Percentiles rank a stretch among this genome's conserved stretches.
These are phyloP conservation scores for Darevskia nairensis DNA, from an alignment of 2,797 vertebrate genomes.

Conservation along the genomic window DNA sequence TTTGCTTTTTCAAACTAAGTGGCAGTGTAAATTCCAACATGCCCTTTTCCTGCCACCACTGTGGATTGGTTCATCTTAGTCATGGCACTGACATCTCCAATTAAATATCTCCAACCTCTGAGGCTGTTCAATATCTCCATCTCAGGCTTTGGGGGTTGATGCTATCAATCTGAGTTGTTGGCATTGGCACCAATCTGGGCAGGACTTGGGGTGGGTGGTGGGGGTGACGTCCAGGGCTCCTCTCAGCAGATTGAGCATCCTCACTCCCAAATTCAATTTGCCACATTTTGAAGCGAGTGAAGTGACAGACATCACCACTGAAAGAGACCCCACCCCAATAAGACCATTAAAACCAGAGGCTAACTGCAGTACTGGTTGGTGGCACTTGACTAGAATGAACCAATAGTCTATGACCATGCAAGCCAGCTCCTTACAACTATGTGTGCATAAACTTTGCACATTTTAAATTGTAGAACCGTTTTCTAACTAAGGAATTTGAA, in stretches of 20 bases:
- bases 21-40: not conserved
- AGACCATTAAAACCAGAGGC: too few relatives aligned
- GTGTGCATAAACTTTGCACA: not conserved
- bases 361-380: too few relatives aligned
- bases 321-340: too few relatives aligned
- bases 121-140: not conserved
- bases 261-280: too few relatives aligned
- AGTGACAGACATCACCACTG: too few relatives aligned
- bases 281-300: too few relatives aligned
- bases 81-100: not conserved
- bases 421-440: not conserved
- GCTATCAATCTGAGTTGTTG: not conserved
- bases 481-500: conserved; percentile 26
- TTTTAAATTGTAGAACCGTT: not conserved
- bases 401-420: not conserved
- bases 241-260: too few relatives aligned
- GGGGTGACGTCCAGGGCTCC: too few relatives aligned
- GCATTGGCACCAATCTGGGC: too few relatives aligned
- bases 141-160: too few relatives aligned
- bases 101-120: not conserved
- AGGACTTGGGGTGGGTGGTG: too few relatives aligned
- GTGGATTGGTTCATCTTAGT: not conserved
- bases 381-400: not conserved
- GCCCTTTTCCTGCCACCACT: not conserved
- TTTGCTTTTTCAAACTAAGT: not conserved